A percentile compares a stretch with the other conserved stretches of the same genome.
Conservation (phyloP, 2,113 vertebrate species). For the Colaptes auratus region DNA sequence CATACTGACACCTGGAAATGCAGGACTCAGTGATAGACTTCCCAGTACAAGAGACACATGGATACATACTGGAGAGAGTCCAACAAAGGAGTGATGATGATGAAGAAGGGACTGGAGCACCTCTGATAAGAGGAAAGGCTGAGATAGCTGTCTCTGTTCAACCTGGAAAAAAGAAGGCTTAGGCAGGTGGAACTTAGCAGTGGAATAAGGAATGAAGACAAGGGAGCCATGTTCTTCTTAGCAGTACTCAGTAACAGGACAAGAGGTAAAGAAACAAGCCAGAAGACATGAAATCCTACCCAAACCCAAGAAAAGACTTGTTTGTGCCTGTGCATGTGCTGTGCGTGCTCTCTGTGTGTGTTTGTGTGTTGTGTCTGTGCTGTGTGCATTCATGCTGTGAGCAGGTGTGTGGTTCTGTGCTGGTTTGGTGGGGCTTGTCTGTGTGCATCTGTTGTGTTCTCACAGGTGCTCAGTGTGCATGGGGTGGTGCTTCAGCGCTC, state of each 20-base stretch:
- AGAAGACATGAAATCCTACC: neutral
- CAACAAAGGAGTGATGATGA: neutral
- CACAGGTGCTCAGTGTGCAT: neutral
- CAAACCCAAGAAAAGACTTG: neutral
- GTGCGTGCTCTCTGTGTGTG: neutral
- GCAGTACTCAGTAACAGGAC: neutral
- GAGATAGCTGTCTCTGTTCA: neutral
- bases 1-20: neutral
- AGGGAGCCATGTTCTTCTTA: neutral
- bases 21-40: neutral
- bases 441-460: rapidly evolving
- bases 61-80: neutral
- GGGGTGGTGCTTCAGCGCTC: neutral
- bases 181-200: neutral
- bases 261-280: neutral
- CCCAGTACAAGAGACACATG: neutral
- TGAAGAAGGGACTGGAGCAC: neutral
- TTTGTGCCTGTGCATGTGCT: rapidly evolving
- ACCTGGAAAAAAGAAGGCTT: neutral
- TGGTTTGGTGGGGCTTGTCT: too few relatives aligned
- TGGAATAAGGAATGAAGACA: neutral
- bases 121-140: neutral
- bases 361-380: too few relatives aligned
- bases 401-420: neutral
- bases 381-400: too few relatives aligned